Evolutionary conservation across 2,888 invertebrate species (phyloP), one percentile per base, ranked within the genome.

Genomic region (Cephonodes hylas): DNA sequence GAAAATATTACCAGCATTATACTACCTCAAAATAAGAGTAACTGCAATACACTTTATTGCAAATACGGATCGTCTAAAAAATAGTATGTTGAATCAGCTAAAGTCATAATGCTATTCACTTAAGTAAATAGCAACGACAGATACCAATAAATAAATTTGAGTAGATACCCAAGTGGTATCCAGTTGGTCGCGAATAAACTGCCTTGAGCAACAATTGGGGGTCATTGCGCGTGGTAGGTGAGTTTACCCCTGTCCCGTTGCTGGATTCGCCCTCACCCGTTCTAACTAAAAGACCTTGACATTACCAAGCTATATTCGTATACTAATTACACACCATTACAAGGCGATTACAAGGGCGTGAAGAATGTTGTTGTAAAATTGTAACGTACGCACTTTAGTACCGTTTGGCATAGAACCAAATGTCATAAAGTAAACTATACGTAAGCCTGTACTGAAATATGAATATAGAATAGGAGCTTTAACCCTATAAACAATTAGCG

Each of bases 271-370:
- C 71, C 73, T 71, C 72, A 72, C 67, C 62, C 66, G 73, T 10
- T 75, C 72, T 65, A 61, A 71, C 62, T 64, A 63, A 56, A 63
- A 66, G 67, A 66, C 82, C 83, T 79, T 84, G 84, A 80, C 80
- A 77, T 72, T 74, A 77, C 71, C 44, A 10, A 63, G 66, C 66
- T 77, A 73, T 74, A 76, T 74, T 68, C 63, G 66, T 62, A 62
- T 60, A 70, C 74, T 75, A 80, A 81, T 79, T 79, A 75, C 69
- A 74, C 72, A 74, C 79, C 72, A 74, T 79, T 75, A 74, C 69
- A 66, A 75, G 69, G 66, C 67, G 68, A 73, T 67, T 64, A 63
- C 60, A 71, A 80, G 77, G 77, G 66, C 64, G 68, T 69, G 67
- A 53, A 65, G 61, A 63, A 65, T 63, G 46, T 63, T 65, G 45